Evolutionary conservation across 2,888 invertebrate species (phyloP), one percentile per base, ranked within the genome.

Genomic region (Anthophora plumipes): DNA sequence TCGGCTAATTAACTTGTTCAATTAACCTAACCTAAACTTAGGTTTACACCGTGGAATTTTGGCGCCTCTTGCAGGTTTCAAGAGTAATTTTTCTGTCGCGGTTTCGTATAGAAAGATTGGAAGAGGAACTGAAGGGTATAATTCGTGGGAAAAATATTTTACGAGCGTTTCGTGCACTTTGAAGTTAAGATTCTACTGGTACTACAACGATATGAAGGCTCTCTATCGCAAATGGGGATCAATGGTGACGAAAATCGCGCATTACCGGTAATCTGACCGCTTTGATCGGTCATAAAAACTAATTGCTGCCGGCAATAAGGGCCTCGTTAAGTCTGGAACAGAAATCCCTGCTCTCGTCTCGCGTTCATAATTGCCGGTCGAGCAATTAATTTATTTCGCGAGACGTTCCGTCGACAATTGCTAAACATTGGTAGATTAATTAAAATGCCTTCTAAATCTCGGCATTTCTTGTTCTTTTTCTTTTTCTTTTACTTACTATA

Each of bases 1-100:
- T 67, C 67, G 67, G 73, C 82, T 83, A 87, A 87, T 87, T 87
- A 87, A 87, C 83, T 80, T 76, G 82, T 85, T 87, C 85, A 87
- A 87, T 83, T 87, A 87, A 82, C 71, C 70, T 50, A 25, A 59
- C 55, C 11, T 66, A 25, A 66, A 25, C 52, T 11, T 25, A 41
- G 20, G 25, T 22, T 39, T 11, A 66, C 59, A 25, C 20, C 54
- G 39, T 25, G 59, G 68, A 75, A 84, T 68, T 69, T 46, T n/a
- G 25, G 25, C 74, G 50, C 11, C 39, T 63, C 25, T 41, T 20
- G 9, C 5, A n/a, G 14, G 25, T n/a, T 9, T 2, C 0, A 1
- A 7, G 39, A 22, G 39, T 25, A 3, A 43, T n/a, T 43, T 46
- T 57, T 31, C n/a, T 31, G 3, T 9, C 48, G 4, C 39, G n/a